Evolutionary conservation across 2,888 invertebrate genomes (phyloP).

Genomic region (Drosophila bunnanda): DNA sequence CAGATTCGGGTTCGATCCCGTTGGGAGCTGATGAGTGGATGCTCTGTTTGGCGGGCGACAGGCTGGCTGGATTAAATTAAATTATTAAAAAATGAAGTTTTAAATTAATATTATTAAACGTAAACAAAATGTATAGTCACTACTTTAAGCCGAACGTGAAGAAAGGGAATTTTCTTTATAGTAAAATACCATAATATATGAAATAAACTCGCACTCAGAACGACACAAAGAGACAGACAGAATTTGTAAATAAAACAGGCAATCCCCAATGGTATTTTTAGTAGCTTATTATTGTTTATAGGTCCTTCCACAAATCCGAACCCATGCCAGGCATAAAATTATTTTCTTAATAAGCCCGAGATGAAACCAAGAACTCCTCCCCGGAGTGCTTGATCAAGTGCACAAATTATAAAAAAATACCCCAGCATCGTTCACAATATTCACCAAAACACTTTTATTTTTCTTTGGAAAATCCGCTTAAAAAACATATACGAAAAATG

Average conservation of each 20-base stretch:
- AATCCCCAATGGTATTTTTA: conserved; percentile 61
- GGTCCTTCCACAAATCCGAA: conserved; percentile 48
- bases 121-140: conserved; percentile 85
- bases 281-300: conserved; percentile 71
- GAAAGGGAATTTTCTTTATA: conserved; percentile 64
- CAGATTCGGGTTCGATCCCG: conserved; percentile 30
- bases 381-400: conserved; percentile 32
- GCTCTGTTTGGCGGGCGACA: neutral
- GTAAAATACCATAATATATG: conserved; percentile 63
- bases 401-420: conserved; percentile 46
- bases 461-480: conserved; percentile 59
- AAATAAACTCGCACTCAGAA: conserved; percentile 56
- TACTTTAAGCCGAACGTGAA: conserved; percentile 82
- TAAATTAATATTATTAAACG: conserved; percentile 76
- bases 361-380: conserved; percentile 11
- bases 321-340: conserved; percentile 74
- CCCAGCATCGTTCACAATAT: conserved; percentile 63
- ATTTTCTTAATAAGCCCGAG: conserved; percentile 60
- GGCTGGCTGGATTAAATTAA: conserved; percentile 59
- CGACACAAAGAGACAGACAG: conserved; percentile 49
- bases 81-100: conserved; percentile 71
- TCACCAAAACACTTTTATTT: conserved; percentile 69
- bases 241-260: conserved; percentile 70
- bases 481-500: conserved; percentile 23
- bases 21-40: neutral